Base-by-base conservation (phyloP, 1,140 invertebrate genomes). In the Drosophila tsacasi region DNA sequence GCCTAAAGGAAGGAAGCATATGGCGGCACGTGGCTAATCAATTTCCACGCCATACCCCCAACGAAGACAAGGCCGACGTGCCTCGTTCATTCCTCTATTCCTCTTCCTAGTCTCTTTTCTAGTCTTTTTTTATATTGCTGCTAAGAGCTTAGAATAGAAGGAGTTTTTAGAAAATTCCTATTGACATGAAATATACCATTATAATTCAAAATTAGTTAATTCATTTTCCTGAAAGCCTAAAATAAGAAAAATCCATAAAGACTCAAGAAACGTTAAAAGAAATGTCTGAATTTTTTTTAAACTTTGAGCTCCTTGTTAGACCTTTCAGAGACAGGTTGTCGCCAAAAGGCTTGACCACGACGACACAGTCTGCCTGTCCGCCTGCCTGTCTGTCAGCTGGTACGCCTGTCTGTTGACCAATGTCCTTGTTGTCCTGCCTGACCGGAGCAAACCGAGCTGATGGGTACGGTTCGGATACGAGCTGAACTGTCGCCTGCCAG, bases 21-120 rank as follows among this genome's bases (percentile, higher is more conserved):
- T 71, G 72, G 69, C 62, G 62, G 71, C 82, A 85, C 83, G 82
- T 79, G 69, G 69, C 82, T 79, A 85, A 85, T 85, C 83, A 86
- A 86, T 79, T 85, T 86, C 47, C 61, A 25, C 49, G 61, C 54
- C 27, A 78, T 62, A 67, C 61, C 61, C 47, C 37, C 63, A 39
- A 27, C 32, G 9, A 32, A 19, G 13, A 30, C 15, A 13, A 25
- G 13, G 25, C 40, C 37, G 17, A 40, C 12, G 49, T 13, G 50
- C 23, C 19, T 35, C 42, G 27, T 60, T 60, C n/a, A 25, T 40
- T 32, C 25, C 30, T 10, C n/a, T n/a, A n/a, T n/a, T n/a, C n/a
- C n/a, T n/a, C n/a, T n/a, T n/a, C n/a, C n/a, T n/a, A n/a, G n/a
- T n/a, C n/a, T n/a, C 12, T 39, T 35, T 42, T 17, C n/a, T 2